Evolutionary conservation across 1,140 invertebrate species (phyloP), one percentile per base, ranked within the genome.

Genomic region (Megalonaias nervosa): DNA sequence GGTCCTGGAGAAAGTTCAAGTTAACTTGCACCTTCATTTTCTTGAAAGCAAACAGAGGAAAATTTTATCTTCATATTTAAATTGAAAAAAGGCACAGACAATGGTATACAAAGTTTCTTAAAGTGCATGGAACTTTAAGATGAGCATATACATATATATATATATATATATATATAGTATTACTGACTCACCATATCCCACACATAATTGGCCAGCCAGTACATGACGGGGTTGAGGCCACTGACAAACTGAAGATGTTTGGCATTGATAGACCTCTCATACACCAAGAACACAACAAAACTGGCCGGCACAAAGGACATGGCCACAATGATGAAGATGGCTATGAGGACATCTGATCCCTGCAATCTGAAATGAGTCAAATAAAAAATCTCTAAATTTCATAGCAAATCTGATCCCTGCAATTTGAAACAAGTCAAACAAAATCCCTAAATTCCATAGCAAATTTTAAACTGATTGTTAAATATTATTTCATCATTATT

Each of bases 191-290:
- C 92, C 87, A 93, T 91, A 87, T 94, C 94, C 92, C 93, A 94
- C 16, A 92, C 80, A 82, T 92, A 94, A 74, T 93, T 92, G 67
- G 92, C 90, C 0, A 92, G 79, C 90, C 90, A 91, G 82, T 91
- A 91, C 69, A 91, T 86, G 60, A 87, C 81, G 26, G 92, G 92
- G 77, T 92, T 92, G 14, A 94, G 91, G 6, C 96, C 96, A 59
- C 95, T 95, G 57, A 96, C 95, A 86, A 95, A 92, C 89, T 95
- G 94, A 23, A 95, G 88, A 80, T 95, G 94, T 84, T 94, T 94
- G 58, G 92, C 92, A 81, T 93, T 92, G 74, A 89, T 92, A 0
- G 91, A 89, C 72, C 92, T 84, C 83, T 95, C 94, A 84, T 94
- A 93, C 58, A 94, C 93, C 11, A 94, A 93, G 85, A 95, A 96